Evolutionary conservation across 2,888 invertebrate species (phyloP), one percentile per base, ranked within the genome.

Genomic region (Drosophila koepferae): DNA sequence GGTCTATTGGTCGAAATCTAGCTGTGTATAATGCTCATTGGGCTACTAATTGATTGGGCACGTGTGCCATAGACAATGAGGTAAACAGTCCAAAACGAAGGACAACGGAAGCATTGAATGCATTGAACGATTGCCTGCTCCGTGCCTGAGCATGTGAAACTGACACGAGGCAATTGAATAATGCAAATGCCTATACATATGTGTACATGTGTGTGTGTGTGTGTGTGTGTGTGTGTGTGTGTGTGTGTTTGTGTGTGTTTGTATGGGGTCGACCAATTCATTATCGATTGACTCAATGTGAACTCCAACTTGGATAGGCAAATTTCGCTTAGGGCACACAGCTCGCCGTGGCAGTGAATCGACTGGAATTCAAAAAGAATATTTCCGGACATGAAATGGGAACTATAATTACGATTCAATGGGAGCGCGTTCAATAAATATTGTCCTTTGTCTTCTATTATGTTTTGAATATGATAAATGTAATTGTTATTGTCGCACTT

Each of bases 241-340:
- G 38, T 38, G 23, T 28, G 28, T 23, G 46, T 14, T 23, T 46
- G 23, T 70, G 60, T 51, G 60, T 49, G 38, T 16, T 20, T 38
- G 20, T 4, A 20, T 18, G 41, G 48, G 10, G 31, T 28, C 58
- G 54, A 61, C 61, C 79, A 74, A 81, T 81, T 76, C 72, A 74
- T 72, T 83, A 85, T 89, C 87, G 84, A 86, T 89, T 86, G 77
- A 64, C 48, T 56, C 77, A 70, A 55, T 60, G 71, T 53, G 72
- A 71, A 70, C 51, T 67, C 40, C 56, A 48, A 67, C 72, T 68
- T 69, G 77, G 49, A 71, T 71, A 70, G 72, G 76, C 71, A 68
- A 69, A 76, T 62, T 41, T 34, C 41, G 20, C n/a, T n/a, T n/a
- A 6, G 20, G 59, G 46, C 20, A 49, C 44, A 53, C 28, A 34